Evolutionary conservation across 64 coral and sea anemone genomes (phyloP), one percentile per base, ranked within the genome.

Genomic region (Stichodactyla mertensii): DNA sequence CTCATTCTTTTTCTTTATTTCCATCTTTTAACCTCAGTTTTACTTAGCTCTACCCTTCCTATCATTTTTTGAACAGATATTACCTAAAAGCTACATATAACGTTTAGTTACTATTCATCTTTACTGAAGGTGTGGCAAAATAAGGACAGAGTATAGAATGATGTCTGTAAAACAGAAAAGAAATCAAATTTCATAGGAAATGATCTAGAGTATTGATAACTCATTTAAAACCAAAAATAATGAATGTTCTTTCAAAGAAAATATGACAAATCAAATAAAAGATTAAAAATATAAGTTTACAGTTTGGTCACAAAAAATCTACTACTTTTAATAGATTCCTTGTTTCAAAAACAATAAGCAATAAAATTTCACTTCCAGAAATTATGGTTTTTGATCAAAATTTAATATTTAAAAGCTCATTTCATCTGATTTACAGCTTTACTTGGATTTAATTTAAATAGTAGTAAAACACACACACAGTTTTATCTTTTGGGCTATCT

Each of bases 91-190:
- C 16, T 70, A 74, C 27, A 74, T 31, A 4, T 45, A 45, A 28
- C 69, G 10, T 74, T 74, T 74, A 74, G 27, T 74, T 74, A 31
- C 69, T 74, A 11, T 74, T 36, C 10, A 13, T 74, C 69, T 74
- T 74, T 74, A 23, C 69, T 74, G 23, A 74, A 74, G 69, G 69
- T 74, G 69, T 74, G 69, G 69, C 69, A 36, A 27, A 31, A 23
- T 45, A 45, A 45, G 36, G 36, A 45, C 36, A 45, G 26, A 11
- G 10, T 31, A 66, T 74, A 74, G 27, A 74, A 74, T 23, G 14
- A 58, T 58, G 24, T 8, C 23, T 36, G 23, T 31, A 74, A 27
- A 74, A 74, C 23, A 74, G 10, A 31, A 74, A 13, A 74, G 7
- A 74, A 74, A 74, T 74, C 69, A 74, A 31, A 28, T 26, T 74